Evolutionary conservation across 1,140 invertebrate genomes (phyloP), one percentile per base, ranked within the genome.

Genomic region (Drosophila biarmipes): DNA sequence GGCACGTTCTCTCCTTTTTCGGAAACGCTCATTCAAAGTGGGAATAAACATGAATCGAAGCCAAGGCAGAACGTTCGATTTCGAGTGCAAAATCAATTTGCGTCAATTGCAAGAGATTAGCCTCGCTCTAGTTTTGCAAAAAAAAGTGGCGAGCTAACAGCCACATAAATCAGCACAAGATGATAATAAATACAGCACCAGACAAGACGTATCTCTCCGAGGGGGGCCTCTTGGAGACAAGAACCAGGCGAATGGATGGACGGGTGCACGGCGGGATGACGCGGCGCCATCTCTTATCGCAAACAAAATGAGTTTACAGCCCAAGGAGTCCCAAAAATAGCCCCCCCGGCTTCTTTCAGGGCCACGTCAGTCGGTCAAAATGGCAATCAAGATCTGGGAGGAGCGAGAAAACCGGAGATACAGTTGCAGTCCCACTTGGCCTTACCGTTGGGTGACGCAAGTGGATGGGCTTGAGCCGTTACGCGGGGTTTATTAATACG

Each of bases 41-140:
- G 48, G 17, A 42, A 64, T 53, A 35, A 53, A 55, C 53, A 81
- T 73, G 42, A 66, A 66, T 69, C 56, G 21, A n/a, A 81, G 51
- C 46, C 29, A 69, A 54, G 68, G 45, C 52, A 56, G 63, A 69
- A 69, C 66, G 66, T 56, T 71, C 19, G 42, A 45, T 71, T 56
- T 71, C 82, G 69, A 67, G 59, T 71, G 73, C 82, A 72, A 75
- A 72, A 82, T 77, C 71, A 82, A 86, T 87, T 75, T 87, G 75
- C 82, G 82, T 87, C 82, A 87, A 87, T 87, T 87, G 76, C 78
- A 59, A 82, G 80, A 82, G 82, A 87, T 87, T 87, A 87, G 82
- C 82, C 82, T 87, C 84, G 82, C 66, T 72, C 82, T 78, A 87
- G 71, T 79, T 87, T 78, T 51, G 61, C 40, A 29, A 52, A 37